Evolutionary conservation across 2,888 invertebrate species (phyloP), one percentile per base, ranked within the genome.

Genomic region (Nemotelus pantherinus): DNA sequence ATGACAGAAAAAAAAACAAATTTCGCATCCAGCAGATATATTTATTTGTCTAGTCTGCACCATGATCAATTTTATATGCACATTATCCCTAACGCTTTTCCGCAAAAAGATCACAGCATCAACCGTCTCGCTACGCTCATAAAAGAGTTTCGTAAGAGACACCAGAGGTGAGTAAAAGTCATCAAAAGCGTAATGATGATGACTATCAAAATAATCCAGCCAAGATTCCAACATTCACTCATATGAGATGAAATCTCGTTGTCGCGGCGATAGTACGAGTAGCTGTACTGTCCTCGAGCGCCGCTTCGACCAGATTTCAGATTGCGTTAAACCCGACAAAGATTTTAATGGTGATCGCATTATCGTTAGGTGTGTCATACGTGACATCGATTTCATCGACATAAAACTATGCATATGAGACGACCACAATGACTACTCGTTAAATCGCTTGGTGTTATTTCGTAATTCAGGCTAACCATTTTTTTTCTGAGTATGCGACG

Each of bases 321-420:
- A 10, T 70, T 70, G 70, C 55, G 43, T 41, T 41, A 70, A 70
- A 55, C 50, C 53, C 70, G 70, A 70, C 70, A 55, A 70, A 53
- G 55, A 55, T 70, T 50, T 39, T 55, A 70, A 55, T 70, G 70
- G 70, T n/a, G 70, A 47, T 70, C 53, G 41, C 72, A 72, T 72
- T 72, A 72, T 60, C 47, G 72, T 58, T 47, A 65, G 76, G 76
- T 76, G 76, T 76, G 76, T 76, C 76, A 76, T 76, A 65, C 76
- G 76, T 76, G 76, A 64, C 43, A 55, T 45, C 50, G 76, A 76
- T 76, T 7, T 65, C 65, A 76, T 76, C 76, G 53, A n/a, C n/a
- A 2, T 44, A n/a, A 55, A 41, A 44, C n/a, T n/a, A 57, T 47
- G 47, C 63, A 43, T 10, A 50, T 39, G 64, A 39, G 2, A 39